Base-by-base conservation (phyloP, 2,113 vertebrate species). In the Colius striatus region DNA sequence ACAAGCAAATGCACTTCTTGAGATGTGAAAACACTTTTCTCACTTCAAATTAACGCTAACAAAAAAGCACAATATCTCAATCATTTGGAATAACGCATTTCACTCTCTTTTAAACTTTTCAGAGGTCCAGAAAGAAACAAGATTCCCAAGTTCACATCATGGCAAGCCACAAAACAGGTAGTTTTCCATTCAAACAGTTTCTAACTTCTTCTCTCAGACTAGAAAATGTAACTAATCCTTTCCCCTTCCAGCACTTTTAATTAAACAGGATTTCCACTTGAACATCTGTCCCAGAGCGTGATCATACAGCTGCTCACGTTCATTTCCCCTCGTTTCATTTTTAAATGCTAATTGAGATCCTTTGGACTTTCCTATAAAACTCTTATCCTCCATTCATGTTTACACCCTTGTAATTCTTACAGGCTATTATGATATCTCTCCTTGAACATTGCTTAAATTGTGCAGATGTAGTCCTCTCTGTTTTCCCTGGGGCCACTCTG, bases 251-350 rank as follows among this genome's bases (percentile, higher is more conserved):
- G 43, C 68, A 26, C 26, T 92, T 96, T 81, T 90, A 90, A 92
- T 93, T 94, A 81, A 89, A 90, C 95, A 84, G 43, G 60, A 67
- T 67, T 84, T 94, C 48, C 51, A 62, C 32, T 86, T 36, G n/a
- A 45, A 57, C 58, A 63, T 84, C 68, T 78, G 72, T 87, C 73
- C 77, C 29, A 65, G 38, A 75, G 21, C 30, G 60, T 38, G 38
- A 93, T 93, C 75, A 50, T 34, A 68, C 19, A n/a, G 61, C 45
- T 84, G 71, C 45, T 86, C 75, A 83, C 63, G 90, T 77, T 80
- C 84, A 81, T 81, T 92, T 92, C 27, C n/a, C 17, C 60, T 74
- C 81, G 57, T 93, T 94, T 74, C 74, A 89, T 87, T 96, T 90
- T 66, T 75, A 94, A 86, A 38, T 68, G 63, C 34, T 90, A 90